Evolutionary conservation across 1,140 invertebrate species (phyloP).

Genomic region (Drosophila setifemur): DNA sequence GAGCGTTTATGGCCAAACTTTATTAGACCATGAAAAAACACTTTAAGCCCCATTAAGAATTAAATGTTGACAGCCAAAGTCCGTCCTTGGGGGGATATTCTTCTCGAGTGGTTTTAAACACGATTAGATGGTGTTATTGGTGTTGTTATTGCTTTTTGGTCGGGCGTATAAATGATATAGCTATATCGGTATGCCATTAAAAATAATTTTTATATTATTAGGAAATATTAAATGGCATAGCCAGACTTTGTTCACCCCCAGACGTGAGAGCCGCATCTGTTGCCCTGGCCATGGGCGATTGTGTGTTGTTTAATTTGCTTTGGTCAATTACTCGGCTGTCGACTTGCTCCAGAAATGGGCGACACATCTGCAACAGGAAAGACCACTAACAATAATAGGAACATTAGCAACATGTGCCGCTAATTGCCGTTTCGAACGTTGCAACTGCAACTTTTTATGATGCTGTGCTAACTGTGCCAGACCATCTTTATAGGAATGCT

Average conservation of each 20-base stretch:
- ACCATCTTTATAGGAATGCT: conserved; percentile 33
- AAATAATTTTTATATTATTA: no score
- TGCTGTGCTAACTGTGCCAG: conserved; percentile 31
- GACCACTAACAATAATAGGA: conserved; percentile 26
- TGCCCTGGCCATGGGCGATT: neutral
- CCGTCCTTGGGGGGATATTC: conserved; percentile 9
- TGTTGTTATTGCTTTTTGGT: neutral
- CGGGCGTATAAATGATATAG: no score
- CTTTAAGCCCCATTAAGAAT: conserved; percentile 34
- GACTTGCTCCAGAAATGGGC: neutral
- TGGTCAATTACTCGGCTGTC: neutral
- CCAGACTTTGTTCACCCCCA: no score
- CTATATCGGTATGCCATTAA: no score
- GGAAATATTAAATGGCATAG: no score
- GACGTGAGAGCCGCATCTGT: neutral
- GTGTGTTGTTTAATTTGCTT: neutral
- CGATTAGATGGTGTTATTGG: conserved; percentile 2
- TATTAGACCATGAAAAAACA: conserved; percentile 32
- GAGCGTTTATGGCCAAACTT: conserved; percentile 27
- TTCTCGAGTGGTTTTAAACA: conserved; percentile 18
- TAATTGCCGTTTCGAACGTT: conserved; percentile 57
- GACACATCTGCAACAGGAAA: neutral
- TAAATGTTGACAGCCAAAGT: conserved; percentile 37
- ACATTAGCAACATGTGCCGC: conserved; percentile 65
- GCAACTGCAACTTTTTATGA: conserved; percentile 52